Percentiles rank a stretch among this genome's conserved stretches.
phyloP scores from a whole-genome alignment of 2,113 vertebrate genomes.

The Ammodytes dubius region DNA sequence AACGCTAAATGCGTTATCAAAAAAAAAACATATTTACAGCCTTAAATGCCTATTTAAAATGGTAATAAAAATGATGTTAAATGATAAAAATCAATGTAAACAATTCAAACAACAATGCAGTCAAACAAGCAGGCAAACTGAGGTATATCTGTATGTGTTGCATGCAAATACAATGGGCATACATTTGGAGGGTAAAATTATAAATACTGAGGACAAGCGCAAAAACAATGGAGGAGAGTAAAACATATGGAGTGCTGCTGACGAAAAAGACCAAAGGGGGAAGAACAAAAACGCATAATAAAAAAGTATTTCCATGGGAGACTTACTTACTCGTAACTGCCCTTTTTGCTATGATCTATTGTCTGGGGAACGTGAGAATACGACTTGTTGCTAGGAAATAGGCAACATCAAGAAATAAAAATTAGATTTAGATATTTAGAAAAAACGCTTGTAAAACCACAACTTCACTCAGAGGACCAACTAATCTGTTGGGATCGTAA shows the following conservation, averaged over 20 bases:
- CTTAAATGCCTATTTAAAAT: not conserved
- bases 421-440: constrained; percentile 29
- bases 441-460: constrained; percentile 16
- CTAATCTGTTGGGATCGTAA: too few relatives aligned
- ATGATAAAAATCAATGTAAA: not conserved
- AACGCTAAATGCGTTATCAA: not conserved
- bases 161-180: constrained; percentile 56
- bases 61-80: too few relatives aligned
- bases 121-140: constrained; percentile 73
- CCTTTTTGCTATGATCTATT: constrained; percentile 53
- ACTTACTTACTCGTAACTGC: constrained; percentile 67
- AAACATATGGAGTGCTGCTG: constrained; percentile 39
- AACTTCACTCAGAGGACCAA: constrained; percentile 5
- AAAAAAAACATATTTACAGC: not conserved
- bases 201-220: constrained; percentile 32
- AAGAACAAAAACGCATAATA: not conserved
- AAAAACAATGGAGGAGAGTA: constrained; percentile 41
- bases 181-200: constrained; percentile 40
- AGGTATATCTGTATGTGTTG: constrained; percentile 13
- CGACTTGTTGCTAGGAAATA: constrained; percentile 47
- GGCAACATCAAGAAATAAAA: constrained; percentile 29
- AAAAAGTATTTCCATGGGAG: constrained; percentile 30
- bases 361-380: constrained; percentile 61
- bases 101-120: constrained; percentile 2
- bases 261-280: constrained; percentile 41